Percentiles rank a stretch among this genome's conserved stretches.
These are phyloP conservation scores for Whitmania pigra DNA, from an alignment of 1,140 invertebrate genomes.

Conservation along the genomic window DNA sequence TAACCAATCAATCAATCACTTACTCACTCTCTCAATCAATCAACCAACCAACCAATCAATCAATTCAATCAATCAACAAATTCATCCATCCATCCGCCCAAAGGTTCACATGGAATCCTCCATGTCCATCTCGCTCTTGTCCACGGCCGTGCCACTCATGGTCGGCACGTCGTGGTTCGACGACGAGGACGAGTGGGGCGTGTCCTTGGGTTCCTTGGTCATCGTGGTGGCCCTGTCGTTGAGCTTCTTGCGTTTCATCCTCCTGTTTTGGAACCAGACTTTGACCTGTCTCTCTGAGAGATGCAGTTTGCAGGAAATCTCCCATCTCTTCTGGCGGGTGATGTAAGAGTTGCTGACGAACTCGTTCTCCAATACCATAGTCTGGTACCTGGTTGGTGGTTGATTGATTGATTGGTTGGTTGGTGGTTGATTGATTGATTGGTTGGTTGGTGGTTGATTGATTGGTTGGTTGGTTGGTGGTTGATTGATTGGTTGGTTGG, in stretches of 20 bases:
- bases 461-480: too few species aligned
- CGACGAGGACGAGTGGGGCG: neutral
- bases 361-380: slow-evolving; percentile 53
- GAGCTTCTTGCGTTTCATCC: slow-evolving; percentile 95
- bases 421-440: too few species aligned
- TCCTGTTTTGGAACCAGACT: slow-evolving; percentile 70
- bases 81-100: too few species aligned
- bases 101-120: slow-evolving; percentile 4
- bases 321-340: slow-evolving; percentile 62
- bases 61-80: too few species aligned
- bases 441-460: too few species aligned
- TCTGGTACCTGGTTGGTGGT: slow-evolving; percentile 58
- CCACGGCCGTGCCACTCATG: neutral
- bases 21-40: too few species aligned
- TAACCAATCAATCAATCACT: too few species aligned
- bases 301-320: slow-evolving; percentile 81
- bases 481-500: too few species aligned
- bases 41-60: too few species aligned
- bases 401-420: too few species aligned
- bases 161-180: neutral
- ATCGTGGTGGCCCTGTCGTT: slow-evolving; percentile 32
- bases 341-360: slow-evolving; percentile 55
- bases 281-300: slow-evolving; percentile 70
- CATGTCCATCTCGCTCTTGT: slow-evolving; percentile 12
- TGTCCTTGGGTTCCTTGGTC: slow-evolving; percentile 19